Base-by-base conservation (phyloP, 2,113 vertebrate genomes). In the Etheostoma spectabile region DNA sequence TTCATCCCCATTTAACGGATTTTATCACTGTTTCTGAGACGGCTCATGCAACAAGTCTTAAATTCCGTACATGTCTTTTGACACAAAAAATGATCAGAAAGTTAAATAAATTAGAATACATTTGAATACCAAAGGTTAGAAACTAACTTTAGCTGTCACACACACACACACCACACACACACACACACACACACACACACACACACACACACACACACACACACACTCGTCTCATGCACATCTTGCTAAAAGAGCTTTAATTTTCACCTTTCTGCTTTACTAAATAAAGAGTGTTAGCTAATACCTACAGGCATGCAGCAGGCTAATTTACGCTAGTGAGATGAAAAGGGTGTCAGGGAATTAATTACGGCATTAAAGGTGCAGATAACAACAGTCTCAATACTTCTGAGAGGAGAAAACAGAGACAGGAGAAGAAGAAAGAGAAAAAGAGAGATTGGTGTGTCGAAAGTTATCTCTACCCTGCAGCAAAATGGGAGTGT, bases 321-420 rank as follows among this genome's bases (percentile, higher is more conserved):
- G 83, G 86, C 88, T 93, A 79, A 92, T 91, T 92, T 88, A 79
- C 89, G 83, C 75, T 42, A 52, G 46, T 42, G 65, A 88, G 82
- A 87, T 90, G 84, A 90, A 86, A 91, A 81, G 76, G 83, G 88
- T 94, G 92, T 87, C 81, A 70, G 66, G 18, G 87, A 93, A 91
- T 93, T 92, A 93, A 94, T 90, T 90, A 90, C 46, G 30, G 83
- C 81, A 82, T 86, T 91, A 90, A 88, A 84, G 71, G 82, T 88
- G 81, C 80, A 92, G 92, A 91, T 92, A 91, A 74, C 82, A 83
- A 84, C 64, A 74, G 79, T 83, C 55, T 85, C n/a, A 67, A 80
- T 80, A 62, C 73, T 84, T 87, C 67, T 56, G 82, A 90, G 82
- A 91, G 73, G 63, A 35, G 56, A 84, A 83, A 88, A 81, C 64